Evolutionary conservation across 2,113 vertebrate species (phyloP).

Genomic region (Hemicordylus capensis): DNA sequence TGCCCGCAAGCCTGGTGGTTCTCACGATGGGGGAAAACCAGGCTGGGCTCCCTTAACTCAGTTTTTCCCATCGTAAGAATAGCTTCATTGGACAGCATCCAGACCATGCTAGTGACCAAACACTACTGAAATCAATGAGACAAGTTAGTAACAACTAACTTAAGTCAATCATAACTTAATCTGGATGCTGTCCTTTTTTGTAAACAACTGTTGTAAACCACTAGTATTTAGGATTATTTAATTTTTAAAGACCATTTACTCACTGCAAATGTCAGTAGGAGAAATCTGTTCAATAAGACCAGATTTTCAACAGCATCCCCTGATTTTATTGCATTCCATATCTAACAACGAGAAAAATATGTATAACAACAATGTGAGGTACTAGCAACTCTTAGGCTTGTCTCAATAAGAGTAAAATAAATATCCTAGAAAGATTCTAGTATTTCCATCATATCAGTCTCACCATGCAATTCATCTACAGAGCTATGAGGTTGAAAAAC

Average conservation of each 20-base stretch:
- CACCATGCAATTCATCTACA: not conserved
- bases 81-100: too few relatives aligned
- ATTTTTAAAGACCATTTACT: constrained; percentile 57
- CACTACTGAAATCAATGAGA: too few relatives aligned
- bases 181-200: too few relatives aligned
- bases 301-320: constrained; percentile 88
- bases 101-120: too few relatives aligned
- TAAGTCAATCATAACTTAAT: too few relatives aligned
- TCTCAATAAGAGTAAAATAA: not conserved
- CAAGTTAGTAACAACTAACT: too few relatives aligned
- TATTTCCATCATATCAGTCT: not conserved
- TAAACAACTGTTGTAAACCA: not conserved
- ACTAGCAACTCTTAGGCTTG: not conserved
- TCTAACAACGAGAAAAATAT: constrained; percentile 73
- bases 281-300: constrained; percentile 88
- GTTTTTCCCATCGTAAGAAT: too few relatives aligned
- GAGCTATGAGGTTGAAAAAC: too few relatives aligned
- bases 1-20: too few relatives aligned
- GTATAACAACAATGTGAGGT: constrained; percentile 2
- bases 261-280: constrained; percentile 95
- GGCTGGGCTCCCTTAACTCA: too few relatives aligned
- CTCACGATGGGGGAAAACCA: too few relatives aligned
- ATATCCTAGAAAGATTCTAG: not conserved
- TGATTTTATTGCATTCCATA: constrained; percentile 91
- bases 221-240: not conserved